These are phyloP conservation scores for Rhinogobio ventralis DNA, from an alignment of 2,797 vertebrate genomes.

Conservation along the genomic window DNA sequence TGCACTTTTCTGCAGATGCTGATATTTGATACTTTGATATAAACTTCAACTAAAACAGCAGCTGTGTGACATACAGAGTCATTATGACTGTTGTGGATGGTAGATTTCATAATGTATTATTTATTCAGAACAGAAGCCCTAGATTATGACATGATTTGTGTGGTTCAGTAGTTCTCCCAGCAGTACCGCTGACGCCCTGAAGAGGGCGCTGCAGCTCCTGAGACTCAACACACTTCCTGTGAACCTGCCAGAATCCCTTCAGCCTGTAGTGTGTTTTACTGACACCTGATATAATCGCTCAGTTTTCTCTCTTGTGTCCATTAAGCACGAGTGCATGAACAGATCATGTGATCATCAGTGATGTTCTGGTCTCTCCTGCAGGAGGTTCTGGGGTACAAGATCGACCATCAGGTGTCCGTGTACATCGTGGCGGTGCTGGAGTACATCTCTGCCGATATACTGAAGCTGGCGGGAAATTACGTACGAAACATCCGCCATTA, in stretches of 20 bases:
- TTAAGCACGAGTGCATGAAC: too few relatives aligned
- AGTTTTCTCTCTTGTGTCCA: background rate
- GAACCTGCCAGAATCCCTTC: background rate
- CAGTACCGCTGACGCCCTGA: background rate
- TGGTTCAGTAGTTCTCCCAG: too few relatives aligned
- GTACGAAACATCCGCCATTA: slow-evolving; percentile 96
- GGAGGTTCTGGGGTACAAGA: slow-evolving; percentile 97
- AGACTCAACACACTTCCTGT: background rate
- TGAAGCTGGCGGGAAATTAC: slow-evolving; percentile 96
- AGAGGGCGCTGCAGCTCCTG: background rate
- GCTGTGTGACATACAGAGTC: too few relatives aligned
- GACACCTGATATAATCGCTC: background rate
- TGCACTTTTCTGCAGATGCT: too few relatives aligned
- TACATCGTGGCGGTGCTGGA: slow-evolving; percentile 98
- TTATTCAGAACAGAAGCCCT: too few relatives aligned
- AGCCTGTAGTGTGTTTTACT: background rate
- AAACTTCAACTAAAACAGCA: too few relatives aligned
- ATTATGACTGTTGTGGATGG: too few relatives aligned
- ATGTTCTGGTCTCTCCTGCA: slow-evolving; percentile 60
- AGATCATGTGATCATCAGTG: background rate
- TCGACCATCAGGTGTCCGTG: slow-evolving; percentile 96
- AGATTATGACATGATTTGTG: too few relatives aligned
- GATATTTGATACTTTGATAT: too few relatives aligned
- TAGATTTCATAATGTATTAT: too few relatives aligned
- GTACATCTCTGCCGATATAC: slow-evolving; percentile 97